These are phyloP conservation scores for Rhipidura dahli DNA, from an alignment of 2,113 vertebrate species.

Conservation along the genomic window DNA sequence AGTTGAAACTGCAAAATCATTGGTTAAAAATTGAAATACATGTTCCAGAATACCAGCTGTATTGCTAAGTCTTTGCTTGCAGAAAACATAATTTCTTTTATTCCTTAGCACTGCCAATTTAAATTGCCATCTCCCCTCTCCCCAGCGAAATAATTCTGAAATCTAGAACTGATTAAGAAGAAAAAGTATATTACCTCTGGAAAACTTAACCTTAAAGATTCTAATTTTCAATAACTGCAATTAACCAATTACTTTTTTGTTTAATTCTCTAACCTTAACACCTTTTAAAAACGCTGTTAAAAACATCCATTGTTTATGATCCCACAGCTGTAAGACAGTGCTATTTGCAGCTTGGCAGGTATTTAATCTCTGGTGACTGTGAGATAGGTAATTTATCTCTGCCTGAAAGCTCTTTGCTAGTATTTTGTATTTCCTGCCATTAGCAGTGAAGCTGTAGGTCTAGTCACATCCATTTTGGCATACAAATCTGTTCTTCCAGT, in stretches of 20 bases:
- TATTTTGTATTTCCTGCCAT: not conserved
- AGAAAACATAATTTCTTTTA: not conserved
- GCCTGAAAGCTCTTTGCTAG: not conserved
- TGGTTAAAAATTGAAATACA: not conserved
- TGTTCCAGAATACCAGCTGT: not conserved
- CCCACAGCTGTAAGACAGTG: not conserved
- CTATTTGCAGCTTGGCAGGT: not conserved
- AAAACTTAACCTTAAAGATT: not conserved
- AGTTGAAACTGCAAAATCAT: not conserved
- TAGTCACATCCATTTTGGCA: not conserved
- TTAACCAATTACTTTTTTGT: not conserved
- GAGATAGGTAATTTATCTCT: not conserved
- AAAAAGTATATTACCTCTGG: not conserved
- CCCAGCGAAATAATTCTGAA: not conserved
- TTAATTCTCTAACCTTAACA: not conserved
- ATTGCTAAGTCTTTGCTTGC: not conserved
- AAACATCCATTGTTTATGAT: not conserved
- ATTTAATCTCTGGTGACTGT: not conserved
- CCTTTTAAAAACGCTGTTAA: not conserved
- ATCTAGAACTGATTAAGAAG: not conserved
- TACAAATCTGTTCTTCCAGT: not conserved
- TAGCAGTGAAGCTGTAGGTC: not conserved
- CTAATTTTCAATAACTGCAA: not conserved
- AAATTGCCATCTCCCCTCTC: not conserved
- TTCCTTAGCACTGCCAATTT: not conserved